These are phyloP conservation scores for Resseliella maxima DNA, from an alignment of 2,888 invertebrate genomes.

Conservation along the genomic window DNA sequence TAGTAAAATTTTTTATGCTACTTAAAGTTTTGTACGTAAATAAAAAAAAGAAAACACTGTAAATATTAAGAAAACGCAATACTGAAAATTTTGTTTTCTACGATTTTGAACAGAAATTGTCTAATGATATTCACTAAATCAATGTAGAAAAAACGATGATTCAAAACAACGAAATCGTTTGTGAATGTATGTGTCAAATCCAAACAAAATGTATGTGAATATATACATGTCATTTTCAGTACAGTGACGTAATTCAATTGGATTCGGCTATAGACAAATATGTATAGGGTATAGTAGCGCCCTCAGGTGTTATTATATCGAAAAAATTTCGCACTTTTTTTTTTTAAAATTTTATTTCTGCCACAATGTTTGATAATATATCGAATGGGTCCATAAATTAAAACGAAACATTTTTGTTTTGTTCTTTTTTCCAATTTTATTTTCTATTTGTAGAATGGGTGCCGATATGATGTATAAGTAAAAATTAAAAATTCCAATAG, in stretches of 20 bases:
- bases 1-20: not conserved
- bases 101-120: not conserved
- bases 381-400: too few relatives aligned
- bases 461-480: too few relatives aligned
- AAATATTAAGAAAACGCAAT: not conserved
- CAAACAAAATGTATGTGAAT: constrained; percentile 28
- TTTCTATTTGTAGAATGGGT: too few relatives aligned
- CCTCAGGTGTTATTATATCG: too few relatives aligned
- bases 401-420: too few relatives aligned
- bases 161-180: constrained; percentile 25
- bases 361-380: too few relatives aligned
- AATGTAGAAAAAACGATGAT: constrained; percentile 26
- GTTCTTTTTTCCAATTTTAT: too few relatives aligned
- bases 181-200: constrained; percentile 22
- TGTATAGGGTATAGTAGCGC: too few relatives aligned
- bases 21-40: not conserved
- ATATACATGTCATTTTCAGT: constrained; percentile 32
- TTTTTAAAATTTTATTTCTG: too few relatives aligned
- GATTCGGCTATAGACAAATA: too few relatives aligned
- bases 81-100: not conserved
- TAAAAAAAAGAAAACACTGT: not conserved
- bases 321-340: not conserved
- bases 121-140: not conserved
- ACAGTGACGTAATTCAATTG: constrained; percentile 35
- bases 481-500: too few relatives aligned